Base-by-base conservation (phyloP, 2,888 invertebrate species). In the Hyposoter didymator region DNA sequence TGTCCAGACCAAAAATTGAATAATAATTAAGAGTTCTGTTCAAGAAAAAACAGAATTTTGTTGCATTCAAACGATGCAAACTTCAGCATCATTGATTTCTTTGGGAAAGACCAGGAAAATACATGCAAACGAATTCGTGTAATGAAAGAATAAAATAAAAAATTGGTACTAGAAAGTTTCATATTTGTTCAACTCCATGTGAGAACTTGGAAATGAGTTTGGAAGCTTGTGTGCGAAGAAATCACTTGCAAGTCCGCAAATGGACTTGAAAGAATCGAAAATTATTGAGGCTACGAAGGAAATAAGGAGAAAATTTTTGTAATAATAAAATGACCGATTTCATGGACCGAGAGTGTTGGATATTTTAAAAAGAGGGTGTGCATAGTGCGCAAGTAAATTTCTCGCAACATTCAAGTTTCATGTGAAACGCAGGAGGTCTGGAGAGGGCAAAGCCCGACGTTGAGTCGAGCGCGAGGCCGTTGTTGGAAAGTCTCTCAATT, bases 401-500 rank as follows among this genome's bases (percentile, higher is more conserved):
- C 32, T 47, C 2, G n/a, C 47, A 39, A 52, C 49, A 43, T 78
- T 39, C 22, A 67, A 39, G 70, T 62, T 52, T 70, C 69, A 22
- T 19, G 49, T 62, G 47, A 79, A 45, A 59, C 55, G 67, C n/a
- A n/a, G n/a, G 10, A 67, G 28, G 45, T 43, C 39, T 47, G 52
- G 49, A 35, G 43, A 69, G 78, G 66, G 67, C 67, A 59, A 39
- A 74, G 32, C 52, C 55, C 64, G 72, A 49, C 45, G 35, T 19
- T 59, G 45, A 78, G 59, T 55, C 72, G 75, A 45, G 39, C 22
- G 70, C 32, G 70, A 72, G 47, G 45, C 78, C 59, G 75, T 83
- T 80, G 83, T 83, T 90, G 88, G 89, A 91, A 91, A 90, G 91
- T 90, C 89, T 90, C 89, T 90, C 85, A 89, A 91, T 91, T 90